Percentiles rank a stretch among this genome's conserved stretches.
Evolutionary conservation across 2,888 invertebrate genomes (phyloP).

Genomic region (Metopia argyrocephala): DNA sequence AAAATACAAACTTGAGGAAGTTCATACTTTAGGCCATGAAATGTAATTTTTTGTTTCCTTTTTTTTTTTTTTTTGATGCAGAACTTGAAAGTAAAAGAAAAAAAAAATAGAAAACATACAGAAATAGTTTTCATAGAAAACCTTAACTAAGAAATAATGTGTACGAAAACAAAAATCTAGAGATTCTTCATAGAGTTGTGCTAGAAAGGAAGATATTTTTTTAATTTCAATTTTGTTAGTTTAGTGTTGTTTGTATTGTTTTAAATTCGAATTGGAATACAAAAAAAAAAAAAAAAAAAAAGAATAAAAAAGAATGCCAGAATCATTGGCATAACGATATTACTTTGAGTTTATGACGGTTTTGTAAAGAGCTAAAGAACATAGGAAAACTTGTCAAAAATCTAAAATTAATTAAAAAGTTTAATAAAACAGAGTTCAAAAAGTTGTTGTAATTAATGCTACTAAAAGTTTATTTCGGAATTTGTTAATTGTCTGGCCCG

Average conservation of each 20-base stretch:
- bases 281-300: no score
- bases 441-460: no score
- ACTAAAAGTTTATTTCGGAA: no score
- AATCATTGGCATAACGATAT: no score
- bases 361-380: background rate
- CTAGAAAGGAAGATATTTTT: slow-evolving; percentile 3
- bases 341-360: background rate
- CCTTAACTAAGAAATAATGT: background rate
- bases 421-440: no score
- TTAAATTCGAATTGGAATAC: no score
- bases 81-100: slow-evolving; percentile 28
- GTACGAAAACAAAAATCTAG: slow-evolving; percentile 1
- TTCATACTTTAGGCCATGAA: slow-evolving; percentile 52
- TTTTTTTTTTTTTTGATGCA: slow-evolving; percentile 33
- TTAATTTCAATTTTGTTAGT: slow-evolving; percentile 7
- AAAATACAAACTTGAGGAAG: slow-evolving; percentile 46
- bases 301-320: no score
- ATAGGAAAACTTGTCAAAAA: no score
- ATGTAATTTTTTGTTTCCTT: slow-evolving; percentile 23
- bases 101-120: slow-evolving; percentile 14
- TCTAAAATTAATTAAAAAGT: no score
- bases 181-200: slow-evolving; percentile 50
- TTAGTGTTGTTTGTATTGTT: slow-evolving; percentile 18
- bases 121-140: slow-evolving; percentile 11
- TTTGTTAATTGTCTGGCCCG: no score